Conservation (phyloP, 2,113 vertebrate genomes). For the Struthio camelus region DNA sequence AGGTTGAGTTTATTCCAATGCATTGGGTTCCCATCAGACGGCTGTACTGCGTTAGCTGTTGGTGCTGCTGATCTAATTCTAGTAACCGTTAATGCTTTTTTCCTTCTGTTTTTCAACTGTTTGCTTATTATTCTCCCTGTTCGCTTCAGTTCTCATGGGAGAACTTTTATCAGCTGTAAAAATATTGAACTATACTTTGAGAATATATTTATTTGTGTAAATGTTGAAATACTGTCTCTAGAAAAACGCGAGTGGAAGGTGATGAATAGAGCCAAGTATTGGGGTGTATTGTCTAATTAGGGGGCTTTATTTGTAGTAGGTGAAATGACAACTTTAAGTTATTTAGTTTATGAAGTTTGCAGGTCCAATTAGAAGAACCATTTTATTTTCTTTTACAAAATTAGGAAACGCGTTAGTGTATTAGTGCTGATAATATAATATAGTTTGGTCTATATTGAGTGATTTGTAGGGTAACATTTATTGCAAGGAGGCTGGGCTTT, state of each 20-base stretch:
- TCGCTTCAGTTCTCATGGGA: not conserved
- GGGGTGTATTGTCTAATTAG: not conserved
- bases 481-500: not conserved
- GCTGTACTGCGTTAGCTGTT: constrained; percentile 40
- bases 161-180: constrained; percentile 19
- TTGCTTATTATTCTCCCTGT: constrained; percentile 25
- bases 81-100: constrained; percentile 3
- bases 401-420: not conserved
- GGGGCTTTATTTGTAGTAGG: not conserved
- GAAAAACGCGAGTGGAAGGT: not conserved
- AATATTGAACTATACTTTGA: not conserved
- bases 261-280: not conserved
- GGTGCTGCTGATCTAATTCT: not conserved
- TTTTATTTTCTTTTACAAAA: not conserved
- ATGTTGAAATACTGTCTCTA: not conserved
- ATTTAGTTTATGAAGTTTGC: not conserved
- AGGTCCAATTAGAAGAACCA: not conserved
- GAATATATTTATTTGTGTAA: constrained; percentile 1
- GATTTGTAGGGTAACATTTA: not conserved
- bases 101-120: not conserved
- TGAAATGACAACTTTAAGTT: not conserved
- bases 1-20: not conserved
- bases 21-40: constrained; percentile 36
- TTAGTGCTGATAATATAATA: not conserved
- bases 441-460: not conserved